phyloP scores from a whole-genome alignment of 2,113 vertebrate species.

The Dunckerocampus dactyliophorus region DNA sequence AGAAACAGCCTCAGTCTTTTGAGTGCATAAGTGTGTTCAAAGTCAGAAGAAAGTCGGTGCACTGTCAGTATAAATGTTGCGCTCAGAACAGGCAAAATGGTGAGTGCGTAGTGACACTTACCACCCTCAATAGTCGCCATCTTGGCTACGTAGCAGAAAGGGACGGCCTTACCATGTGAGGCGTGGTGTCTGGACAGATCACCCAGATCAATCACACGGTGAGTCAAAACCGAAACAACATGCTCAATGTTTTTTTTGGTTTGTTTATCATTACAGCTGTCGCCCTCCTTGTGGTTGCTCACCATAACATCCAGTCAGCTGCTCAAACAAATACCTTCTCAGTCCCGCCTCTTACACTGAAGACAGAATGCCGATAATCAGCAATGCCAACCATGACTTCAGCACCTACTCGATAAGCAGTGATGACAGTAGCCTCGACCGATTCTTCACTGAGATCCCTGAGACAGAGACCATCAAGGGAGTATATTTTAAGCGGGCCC shows the following conservation, averaged over 20 bases:
- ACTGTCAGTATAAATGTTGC: too few species aligned
- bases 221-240: not conserved
- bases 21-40: too few species aligned
- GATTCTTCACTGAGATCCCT: conserved; percentile 69
- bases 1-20: too few species aligned
- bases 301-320: not conserved
- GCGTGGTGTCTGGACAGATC: not conserved
- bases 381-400: conserved; percentile 79
- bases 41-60: too few species aligned
- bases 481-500: conserved; percentile 81
- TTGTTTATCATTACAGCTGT: conserved; percentile 17
- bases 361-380: conserved; percentile 81
- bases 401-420: conserved; percentile 75
- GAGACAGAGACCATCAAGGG: conserved; percentile 82
- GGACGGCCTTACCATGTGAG: not conserved
- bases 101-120: too few species aligned
- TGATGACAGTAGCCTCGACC: conserved; percentile 80
- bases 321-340: not conserved
- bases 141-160: too few species aligned
- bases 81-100: too few species aligned
- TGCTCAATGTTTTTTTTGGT: not conserved
- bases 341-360: not conserved
- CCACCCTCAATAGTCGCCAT: too few species aligned
- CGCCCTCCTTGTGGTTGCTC: not conserved
- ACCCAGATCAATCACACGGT: not conserved